Evolutionary conservation across 2,888 invertebrate species (phyloP), one percentile per base, ranked within the genome.

Genomic region (Synergus gifuensis): DNA sequence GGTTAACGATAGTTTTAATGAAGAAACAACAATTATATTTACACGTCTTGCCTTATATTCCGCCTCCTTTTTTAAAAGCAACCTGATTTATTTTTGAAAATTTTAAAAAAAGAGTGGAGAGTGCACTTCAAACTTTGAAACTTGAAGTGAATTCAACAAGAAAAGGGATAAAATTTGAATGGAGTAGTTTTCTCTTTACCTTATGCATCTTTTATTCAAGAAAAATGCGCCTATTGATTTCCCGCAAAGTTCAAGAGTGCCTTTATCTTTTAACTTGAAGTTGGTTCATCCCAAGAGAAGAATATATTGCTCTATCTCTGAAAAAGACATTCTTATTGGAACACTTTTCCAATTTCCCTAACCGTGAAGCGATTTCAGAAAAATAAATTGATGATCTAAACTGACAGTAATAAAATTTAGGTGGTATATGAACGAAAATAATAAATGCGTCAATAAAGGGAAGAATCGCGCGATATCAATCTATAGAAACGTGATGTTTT

Each of bases 1-100:
- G 69, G 69, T 69, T 69, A 69, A 69, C 22, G 69, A 49, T 49
- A 69, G 28, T 46, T 69, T 69, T 46, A 69, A 69, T 69, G 69
- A 69, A 69, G 69, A 49, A 69, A 69, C 28, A 69, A 69, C 49
- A 69, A 69, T 49, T 69, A 58, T n/a, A 69, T 14, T 69, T 69
- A 69, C 44, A 28, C n/a, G 49, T 49, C 22, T 69, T 69, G 49
- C 18, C 44, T 46, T 18, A 22, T 46, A 46, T 28, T 69, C 22
- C 16, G 5, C 46, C 22, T 42, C 16, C 28, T 69, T 49, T 49
- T 14, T 22, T 9, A 16, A 49, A 49, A 16, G 12, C 0, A 22
- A 1, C 49, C 5, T 16, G 4, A 16, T 69, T 22, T 49, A 2
- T 54, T 58, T 58, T 58, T 54, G n/a, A n/a, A n/a, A n/a, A 58